Conservation (phyloP, 1,140 invertebrate genomes). For the Chironomus striatipennis region DNA sequence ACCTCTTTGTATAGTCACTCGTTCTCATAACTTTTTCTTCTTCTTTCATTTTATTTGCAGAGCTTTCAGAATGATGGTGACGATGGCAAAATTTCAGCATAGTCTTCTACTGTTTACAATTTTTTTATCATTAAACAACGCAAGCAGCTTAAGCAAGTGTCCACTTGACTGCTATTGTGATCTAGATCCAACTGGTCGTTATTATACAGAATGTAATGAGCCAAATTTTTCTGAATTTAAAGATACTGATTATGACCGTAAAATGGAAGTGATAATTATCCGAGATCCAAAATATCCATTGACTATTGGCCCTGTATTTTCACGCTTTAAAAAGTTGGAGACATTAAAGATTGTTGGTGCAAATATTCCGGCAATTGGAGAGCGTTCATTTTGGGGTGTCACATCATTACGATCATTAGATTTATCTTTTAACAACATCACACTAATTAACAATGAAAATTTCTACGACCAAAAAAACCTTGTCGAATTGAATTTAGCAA, state of each 20-base stretch:
- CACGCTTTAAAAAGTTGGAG: constrained; percentile 53
- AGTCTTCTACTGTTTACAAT: neutral
- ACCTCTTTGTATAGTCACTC: too few relatives aligned
- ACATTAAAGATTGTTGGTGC: constrained; percentile 67
- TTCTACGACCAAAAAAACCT: neutral
- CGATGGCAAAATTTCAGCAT: neutral
- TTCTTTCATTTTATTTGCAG: neutral
- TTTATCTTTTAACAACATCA: neutral
- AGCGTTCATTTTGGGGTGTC: constrained; percentile 68
- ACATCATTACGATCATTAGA: constrained; percentile 52
- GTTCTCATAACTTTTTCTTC: neutral
- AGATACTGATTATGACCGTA: constrained; percentile 44
- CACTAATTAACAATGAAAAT: neutral
- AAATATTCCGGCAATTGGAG: constrained; percentile 66
- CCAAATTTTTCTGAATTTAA: neutral
- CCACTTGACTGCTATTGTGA: constrained; percentile 36
- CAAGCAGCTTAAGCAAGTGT: constrained; percentile 30
- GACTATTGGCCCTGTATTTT: constrained; percentile 64
- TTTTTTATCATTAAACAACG: neutral
- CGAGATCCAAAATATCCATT: constrained; percentile 59
- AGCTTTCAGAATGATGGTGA: neutral
- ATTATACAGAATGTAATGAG: constrained; percentile 37
- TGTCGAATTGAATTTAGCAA: neutral
- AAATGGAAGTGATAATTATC: constrained; percentile 59
- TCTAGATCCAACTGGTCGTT: constrained; percentile 36